These are phyloP conservation scores for Dipodomys merriami DNA, from an alignment of 2,113 vertebrate genomes.

Conservation along the genomic window DNA sequence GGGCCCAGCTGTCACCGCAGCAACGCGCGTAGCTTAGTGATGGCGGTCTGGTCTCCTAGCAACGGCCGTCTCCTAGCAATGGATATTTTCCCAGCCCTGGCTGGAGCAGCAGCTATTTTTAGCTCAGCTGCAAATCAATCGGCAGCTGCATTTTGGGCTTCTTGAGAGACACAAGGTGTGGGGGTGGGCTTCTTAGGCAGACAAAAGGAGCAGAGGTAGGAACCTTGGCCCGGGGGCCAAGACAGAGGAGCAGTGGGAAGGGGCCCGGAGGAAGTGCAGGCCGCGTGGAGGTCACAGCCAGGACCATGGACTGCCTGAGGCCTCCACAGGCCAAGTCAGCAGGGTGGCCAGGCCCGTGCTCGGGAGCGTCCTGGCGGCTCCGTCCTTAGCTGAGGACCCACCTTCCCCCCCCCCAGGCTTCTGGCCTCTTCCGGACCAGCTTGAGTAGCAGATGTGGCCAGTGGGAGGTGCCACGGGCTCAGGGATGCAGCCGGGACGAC, in stretches of 20 bases:
- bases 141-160: slow-evolving; percentile 80
- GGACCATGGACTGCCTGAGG: not conserved
- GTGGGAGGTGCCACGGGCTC: not conserved
- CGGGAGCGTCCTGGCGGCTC: not conserved
- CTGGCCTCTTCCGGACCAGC: no score
- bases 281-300: not conserved
- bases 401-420: not conserved
- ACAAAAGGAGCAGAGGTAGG: not conserved
- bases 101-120: slow-evolving; percentile 88
- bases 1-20: slow-evolving; percentile 81
- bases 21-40: slow-evolving; percentile 88
- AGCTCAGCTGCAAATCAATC: slow-evolving; percentile 84
- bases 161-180: slow-evolving; percentile 73
- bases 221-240: not conserved
- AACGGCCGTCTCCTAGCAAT: slow-evolving; percentile 88
- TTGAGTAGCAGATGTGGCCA: not conserved
- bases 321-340: not conserved
- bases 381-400: not conserved
- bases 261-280: not conserved
- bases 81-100: slow-evolving; percentile 86
- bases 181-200: not conserved
- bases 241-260: not conserved
- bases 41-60: slow-evolving; percentile 87
- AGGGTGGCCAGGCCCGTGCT: not conserved
- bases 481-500: not conserved